These are phyloP conservation scores for Urophycis tenuis DNA, from an alignment of 2,797 vertebrate species.

Conservation along the genomic window DNA sequence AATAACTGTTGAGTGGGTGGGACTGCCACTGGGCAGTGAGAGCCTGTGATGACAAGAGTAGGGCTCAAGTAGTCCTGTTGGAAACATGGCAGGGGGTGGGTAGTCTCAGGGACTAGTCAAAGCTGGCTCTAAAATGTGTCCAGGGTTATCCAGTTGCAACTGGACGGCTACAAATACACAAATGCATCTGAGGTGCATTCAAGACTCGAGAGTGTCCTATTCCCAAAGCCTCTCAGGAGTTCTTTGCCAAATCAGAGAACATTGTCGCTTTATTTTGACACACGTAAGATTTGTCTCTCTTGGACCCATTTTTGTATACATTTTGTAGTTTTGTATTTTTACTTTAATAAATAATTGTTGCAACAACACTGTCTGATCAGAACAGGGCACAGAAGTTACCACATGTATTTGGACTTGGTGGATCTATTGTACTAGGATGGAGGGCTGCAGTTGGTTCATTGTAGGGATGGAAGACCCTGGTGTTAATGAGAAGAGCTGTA, in stretches of 20 bases:
- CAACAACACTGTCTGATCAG: not conserved
- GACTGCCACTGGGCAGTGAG: not conserved
- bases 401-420: not conserved
- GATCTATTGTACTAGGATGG: not conserved
- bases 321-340: too few relatives aligned
- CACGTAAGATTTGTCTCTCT: not conserved
- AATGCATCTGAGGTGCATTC: not conserved
- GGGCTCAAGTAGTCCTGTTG: not conserved
- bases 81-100: not conserved
- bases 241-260: not conserved
- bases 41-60: not conserved
- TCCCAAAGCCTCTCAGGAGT: not conserved
- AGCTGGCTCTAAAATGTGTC: not conserved
- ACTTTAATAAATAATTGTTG: too few relatives aligned
- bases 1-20: slow-evolving; percentile 4
- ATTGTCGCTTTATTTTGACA: not conserved
- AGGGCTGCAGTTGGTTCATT: slow-evolving; percentile 2
- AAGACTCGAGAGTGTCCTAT: not conserved
- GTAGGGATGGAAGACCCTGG: slow-evolving; percentile 10
- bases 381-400: too few relatives aligned
- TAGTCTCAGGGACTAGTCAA: not conserved
- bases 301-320: too few relatives aligned
- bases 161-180: not conserved
- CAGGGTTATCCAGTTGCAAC: not conserved
- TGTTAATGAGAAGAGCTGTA: slow-evolving; percentile 9